Conservation (phyloP, 2,888 invertebrate genomes). For the Polyommatus iphigenia region DNA sequence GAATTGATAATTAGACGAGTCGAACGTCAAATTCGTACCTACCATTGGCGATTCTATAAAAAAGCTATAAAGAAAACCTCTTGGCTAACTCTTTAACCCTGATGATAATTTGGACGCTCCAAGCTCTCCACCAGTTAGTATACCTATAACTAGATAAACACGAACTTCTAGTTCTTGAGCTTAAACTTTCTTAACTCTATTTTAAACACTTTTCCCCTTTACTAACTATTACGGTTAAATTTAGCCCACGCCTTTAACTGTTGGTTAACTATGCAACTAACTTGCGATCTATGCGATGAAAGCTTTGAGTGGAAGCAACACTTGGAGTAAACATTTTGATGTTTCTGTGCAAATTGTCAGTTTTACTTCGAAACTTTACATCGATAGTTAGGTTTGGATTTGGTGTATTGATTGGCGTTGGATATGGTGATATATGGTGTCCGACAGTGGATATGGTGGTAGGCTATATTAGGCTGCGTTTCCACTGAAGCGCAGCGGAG, state of each 20-base stretch:
- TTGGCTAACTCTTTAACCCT: too few species aligned
- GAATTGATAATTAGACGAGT: too few species aligned
- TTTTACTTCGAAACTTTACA: background rate
- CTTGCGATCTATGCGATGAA: background rate
- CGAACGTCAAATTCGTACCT: too few species aligned
- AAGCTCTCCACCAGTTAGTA: background rate
- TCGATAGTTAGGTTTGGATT: background rate
- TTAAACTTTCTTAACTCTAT: constrained; percentile 1
- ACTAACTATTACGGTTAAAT: constrained; percentile 10
- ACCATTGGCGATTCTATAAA: too few species aligned
- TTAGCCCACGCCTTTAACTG: background rate
- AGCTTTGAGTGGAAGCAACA: background rate
- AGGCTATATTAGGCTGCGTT: too few species aligned
- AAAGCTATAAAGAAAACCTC: too few species aligned
- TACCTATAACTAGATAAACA: background rate
- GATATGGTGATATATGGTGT: too few species aligned
- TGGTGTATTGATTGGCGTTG: too few species aligned
- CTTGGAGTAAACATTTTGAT: background rate
- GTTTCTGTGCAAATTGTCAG: background rate
- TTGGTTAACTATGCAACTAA: background rate
- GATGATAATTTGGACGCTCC: too few species aligned
- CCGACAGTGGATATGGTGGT: too few species aligned
- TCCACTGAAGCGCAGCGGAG: too few species aligned
- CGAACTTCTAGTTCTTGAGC: constrained; percentile 1
- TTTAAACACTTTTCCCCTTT: constrained; percentile 7